Percentiles rank a stretch among this genome's conserved stretches.
phyloP scores from a whole-genome alignment of 2,888 invertebrate genomes.

The Incurvaria masculella region DNA sequence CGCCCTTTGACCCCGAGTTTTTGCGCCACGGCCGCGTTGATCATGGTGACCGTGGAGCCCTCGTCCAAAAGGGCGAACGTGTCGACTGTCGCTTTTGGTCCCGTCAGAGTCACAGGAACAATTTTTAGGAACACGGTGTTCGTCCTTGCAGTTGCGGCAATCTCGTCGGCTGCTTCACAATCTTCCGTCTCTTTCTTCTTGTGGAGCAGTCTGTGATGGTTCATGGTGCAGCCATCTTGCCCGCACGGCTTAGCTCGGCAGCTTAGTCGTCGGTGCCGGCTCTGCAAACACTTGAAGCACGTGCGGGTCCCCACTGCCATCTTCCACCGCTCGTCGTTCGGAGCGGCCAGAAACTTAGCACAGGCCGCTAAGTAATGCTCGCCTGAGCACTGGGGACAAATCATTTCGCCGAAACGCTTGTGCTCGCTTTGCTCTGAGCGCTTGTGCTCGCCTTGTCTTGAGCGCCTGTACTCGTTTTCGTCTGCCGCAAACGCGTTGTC shows the following conservation, averaged over 20 bases:
- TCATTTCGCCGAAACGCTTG: too few species aligned
- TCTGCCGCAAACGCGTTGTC: neutral
- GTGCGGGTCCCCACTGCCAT: neutral
- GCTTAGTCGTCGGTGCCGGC: neutral
- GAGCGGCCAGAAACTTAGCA: neutral
- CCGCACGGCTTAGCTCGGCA: neutral
- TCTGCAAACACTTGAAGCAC: neutral
- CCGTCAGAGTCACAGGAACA: neutral
- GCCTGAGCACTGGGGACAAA: neutral
- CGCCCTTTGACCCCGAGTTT: constrained; percentile 1
- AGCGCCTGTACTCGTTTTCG: neutral
- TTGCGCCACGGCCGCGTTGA: neutral
- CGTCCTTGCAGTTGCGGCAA: neutral
- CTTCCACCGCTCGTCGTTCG: constrained; percentile 1
- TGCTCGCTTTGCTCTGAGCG: too few species aligned
- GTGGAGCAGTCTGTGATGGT: neutral
- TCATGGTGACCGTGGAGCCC: neutral
- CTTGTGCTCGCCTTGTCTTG: neutral
- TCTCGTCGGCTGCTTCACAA: too few species aligned
- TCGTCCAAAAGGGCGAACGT: constrained; percentile 1
- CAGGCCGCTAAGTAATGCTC: neutral
- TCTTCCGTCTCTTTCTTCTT: neutral
- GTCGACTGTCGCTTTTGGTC: neutral
- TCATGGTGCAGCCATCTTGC: neutral
- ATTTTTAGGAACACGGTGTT: neutral